These are phyloP conservation scores for Euwallacea similis DNA, from an alignment of 1,140 invertebrate genomes.

Conservation along the genomic window DNA sequence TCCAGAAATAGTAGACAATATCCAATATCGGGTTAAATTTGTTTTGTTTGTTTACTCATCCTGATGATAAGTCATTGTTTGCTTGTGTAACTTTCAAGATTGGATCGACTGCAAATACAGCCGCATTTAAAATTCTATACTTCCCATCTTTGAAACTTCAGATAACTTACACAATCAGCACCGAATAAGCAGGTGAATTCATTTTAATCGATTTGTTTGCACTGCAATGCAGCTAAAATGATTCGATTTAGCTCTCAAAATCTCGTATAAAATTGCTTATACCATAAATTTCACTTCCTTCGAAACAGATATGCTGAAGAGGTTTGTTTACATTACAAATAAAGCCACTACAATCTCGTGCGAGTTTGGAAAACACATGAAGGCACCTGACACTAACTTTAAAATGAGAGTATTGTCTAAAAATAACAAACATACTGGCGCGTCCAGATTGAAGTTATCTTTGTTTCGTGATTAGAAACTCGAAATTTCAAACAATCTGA, in stretches of 20 bases:
- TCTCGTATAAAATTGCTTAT: slow-evolving; percentile 7
- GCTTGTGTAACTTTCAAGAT: neutral
- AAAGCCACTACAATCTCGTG: neutral
- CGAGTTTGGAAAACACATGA: slow-evolving; percentile 8
- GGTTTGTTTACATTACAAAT: slow-evolving; percentile 19
- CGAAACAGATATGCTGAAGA: slow-evolving; percentile 12
- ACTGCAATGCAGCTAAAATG: neutral
- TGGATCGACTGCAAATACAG: too few species aligned
- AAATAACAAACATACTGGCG: slow-evolving; percentile 12
- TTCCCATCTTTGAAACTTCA: too few species aligned
- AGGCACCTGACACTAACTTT: slow-evolving; percentile 17
- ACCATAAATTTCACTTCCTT: slow-evolving; percentile 1
- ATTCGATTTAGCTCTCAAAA: neutral
- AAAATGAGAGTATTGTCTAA: slow-evolving; percentile 11
- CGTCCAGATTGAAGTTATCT: slow-evolving; percentile 5
- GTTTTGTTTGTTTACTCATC: neutral
- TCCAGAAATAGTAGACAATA: neutral
- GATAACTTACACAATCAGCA: too few species aligned
- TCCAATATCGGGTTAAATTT: neutral
- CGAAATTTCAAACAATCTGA: too few species aligned
- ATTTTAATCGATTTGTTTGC: too few species aligned
- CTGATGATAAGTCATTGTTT: neutral
- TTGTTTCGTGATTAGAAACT: neutral
- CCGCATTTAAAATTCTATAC: too few species aligned
- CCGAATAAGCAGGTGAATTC: too few species aligned